phyloP scores from a whole-genome alignment of 2,888 invertebrate species.

The Antitype chi region DNA sequence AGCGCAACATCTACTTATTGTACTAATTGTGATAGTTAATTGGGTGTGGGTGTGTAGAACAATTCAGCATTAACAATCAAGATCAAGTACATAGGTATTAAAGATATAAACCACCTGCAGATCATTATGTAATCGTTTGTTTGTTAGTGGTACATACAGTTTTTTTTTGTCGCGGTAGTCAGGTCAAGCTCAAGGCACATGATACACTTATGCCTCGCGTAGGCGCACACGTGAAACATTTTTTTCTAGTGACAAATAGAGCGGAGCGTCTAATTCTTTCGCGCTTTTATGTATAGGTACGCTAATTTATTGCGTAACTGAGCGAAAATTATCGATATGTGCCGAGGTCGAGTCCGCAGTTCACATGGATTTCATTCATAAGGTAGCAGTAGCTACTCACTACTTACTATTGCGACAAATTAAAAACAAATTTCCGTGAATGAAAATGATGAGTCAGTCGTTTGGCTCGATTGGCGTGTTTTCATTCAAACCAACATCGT shows the following conservation, averaged over 20 bases:
- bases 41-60: slow-evolving; percentile 54
- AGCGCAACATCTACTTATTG: slow-evolving; percentile 44
- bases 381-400: slow-evolving; percentile 49
- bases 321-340: slow-evolving; percentile 60
- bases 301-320: slow-evolving; percentile 41
- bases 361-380: slow-evolving; percentile 50
- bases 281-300: slow-evolving; percentile 14
- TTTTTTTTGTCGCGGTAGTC: slow-evolving; percentile 69
- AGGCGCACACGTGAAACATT: slow-evolving; percentile 29
- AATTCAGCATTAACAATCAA: slow-evolving; percentile 49
- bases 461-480: slow-evolving; percentile 79
- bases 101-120: slow-evolving; percentile 67
- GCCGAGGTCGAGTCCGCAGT: slow-evolving; percentile 48
- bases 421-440: slow-evolving; percentile 77
- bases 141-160: slow-evolving; percentile 63
- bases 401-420: slow-evolving; percentile 60
- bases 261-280: slow-evolving; percentile 25
- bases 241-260: slow-evolving; percentile 27
- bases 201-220: slow-evolving; percentile 46
- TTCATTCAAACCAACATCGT: slow-evolving; percentile 75
- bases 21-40: slow-evolving; percentile 53
- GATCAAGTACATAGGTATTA: slow-evolving; percentile 55
- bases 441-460: slow-evolving; percentile 83
- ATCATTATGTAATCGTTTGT: slow-evolving; percentile 75
- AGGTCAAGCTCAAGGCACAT: slow-evolving; percentile 82